Evolutionary conservation across 1,140 invertebrate genomes (phyloP).

Genomic region (Ostrea edulis): DNA sequence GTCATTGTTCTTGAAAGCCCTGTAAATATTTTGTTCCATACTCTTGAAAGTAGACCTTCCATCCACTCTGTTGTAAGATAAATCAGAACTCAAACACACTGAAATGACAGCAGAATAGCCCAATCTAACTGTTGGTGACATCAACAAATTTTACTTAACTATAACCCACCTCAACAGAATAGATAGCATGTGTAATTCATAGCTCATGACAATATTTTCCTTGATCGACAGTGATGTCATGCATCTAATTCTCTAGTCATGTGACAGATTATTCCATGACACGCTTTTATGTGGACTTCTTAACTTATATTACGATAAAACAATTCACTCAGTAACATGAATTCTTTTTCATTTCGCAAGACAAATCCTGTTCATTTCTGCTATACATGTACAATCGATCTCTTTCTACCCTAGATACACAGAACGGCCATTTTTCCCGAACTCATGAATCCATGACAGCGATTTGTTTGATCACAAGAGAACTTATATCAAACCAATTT

Average conservation of each 20-base stretch:
- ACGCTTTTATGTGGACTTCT: background rate
- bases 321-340: background rate
- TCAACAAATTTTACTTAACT: too few relatives aligned
- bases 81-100: background rate
- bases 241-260: background rate
- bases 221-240: too few relatives aligned
- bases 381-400: background rate
- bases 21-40: too few relatives aligned
- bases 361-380: background rate
- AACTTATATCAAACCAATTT: background rate
- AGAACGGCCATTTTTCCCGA: constrained; percentile 2
- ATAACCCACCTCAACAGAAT: too few relatives aligned
- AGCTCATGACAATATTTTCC: too few relatives aligned
- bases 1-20: too few relatives aligned
- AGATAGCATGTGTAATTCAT: too few relatives aligned
- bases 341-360: background rate
- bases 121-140: too few relatives aligned
- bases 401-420: background rate
- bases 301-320: background rate
- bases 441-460: constrained; percentile 12
- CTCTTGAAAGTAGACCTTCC: too few relatives aligned
- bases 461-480: too few relatives aligned
- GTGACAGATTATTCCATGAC: background rate
- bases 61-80: too few relatives aligned
- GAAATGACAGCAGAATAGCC: background rate